Evolutionary conservation across 2,888 invertebrate genomes (phyloP), one percentile per base, ranked within the genome.

Genomic region (Epicampocera succincta): DNA sequence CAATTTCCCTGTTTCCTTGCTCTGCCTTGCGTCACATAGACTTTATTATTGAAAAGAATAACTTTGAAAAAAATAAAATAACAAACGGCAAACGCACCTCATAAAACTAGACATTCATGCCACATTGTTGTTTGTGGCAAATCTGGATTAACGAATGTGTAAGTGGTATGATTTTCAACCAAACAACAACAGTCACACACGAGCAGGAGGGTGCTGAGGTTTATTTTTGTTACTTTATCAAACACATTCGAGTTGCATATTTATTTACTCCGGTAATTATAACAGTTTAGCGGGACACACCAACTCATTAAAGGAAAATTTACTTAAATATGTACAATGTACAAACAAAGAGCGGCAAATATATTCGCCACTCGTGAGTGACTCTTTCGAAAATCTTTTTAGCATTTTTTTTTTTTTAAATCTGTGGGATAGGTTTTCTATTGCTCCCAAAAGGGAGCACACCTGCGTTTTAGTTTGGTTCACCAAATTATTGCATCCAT

Each of bases 1-100:
- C 90, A 87, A 85, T 85, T 87, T 89, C 87, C 72, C 77, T 71
- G 44, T 63, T 25, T 15, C 38, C 15, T 46, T n/a, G n/a, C 48
- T 33, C 12, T 74, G 25, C 5, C 42, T 44, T 75, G 58, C 46
- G 61, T 66, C 65, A 68, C 65, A 66, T 75, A 58, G 66, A 58
- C 38, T 71, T 82, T 74, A 78, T 82, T 78, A 78, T 82, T 78
- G 61, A 78, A 78, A 82, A 78, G 78, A 82, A 82, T 82, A 82
- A 82, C 78, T 82, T 82, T 78, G 44, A 29, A n/a, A 72, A 50
- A 25, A 29, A 52, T 17, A 0, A 60, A 58, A 58, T 13, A 52
- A 19, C 42, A 17, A 54, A 52, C 21, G 40, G 11, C 15, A 54
- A 38, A 63, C 19, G 40, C 46, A 38, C 48, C 56, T 38, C 15